These are phyloP conservation scores for Clarias fuscus DNA, from an alignment of 2,797 vertebrate genomes.

Conservation along the genomic window DNA sequence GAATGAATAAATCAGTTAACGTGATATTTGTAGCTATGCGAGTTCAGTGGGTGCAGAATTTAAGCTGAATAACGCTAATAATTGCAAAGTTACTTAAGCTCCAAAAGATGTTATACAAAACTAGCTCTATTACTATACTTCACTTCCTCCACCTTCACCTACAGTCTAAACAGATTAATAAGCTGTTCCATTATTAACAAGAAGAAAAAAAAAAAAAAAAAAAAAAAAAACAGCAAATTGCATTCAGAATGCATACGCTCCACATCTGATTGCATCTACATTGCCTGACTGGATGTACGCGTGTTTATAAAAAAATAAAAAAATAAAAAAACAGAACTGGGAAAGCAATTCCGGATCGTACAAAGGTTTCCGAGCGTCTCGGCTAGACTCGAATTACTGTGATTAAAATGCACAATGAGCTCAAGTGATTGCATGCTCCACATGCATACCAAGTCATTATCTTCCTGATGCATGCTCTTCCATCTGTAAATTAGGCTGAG, in stretches of 20 bases:
- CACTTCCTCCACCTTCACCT: neutral
- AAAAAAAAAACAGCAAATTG: slow-evolving; percentile 19
- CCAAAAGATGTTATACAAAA: neutral
- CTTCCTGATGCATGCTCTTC: slow-evolving; percentile 42
- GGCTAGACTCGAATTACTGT: slow-evolving; percentile 22
- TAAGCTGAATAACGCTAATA: neutral
- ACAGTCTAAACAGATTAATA: neutral
- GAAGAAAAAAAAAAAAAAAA: slow-evolving; percentile 7
- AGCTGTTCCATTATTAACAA: neutral
- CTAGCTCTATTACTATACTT: neutral
- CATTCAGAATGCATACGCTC: slow-evolving; percentile 5
- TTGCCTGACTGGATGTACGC: neutral
- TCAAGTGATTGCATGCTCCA: slow-evolving; percentile 25
- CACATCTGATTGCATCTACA: slow-evolving; percentile 6
- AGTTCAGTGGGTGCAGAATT: slow-evolving; percentile 5
- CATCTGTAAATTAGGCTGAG: slow-evolving; percentile 62
- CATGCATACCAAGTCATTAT: slow-evolving; percentile 41
- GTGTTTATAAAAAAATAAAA: neutral
- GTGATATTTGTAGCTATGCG: neutral
- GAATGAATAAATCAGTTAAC: neutral
- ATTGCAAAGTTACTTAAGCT: neutral
- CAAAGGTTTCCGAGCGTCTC: slow-evolving; percentile 6
- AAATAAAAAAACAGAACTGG: neutral
- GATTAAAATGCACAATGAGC: slow-evolving; percentile 52
- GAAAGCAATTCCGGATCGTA: slow-evolving; percentile 15